Base-by-base conservation (phyloP, 2,797 vertebrate species). In the Apogon talboti region DNA sequence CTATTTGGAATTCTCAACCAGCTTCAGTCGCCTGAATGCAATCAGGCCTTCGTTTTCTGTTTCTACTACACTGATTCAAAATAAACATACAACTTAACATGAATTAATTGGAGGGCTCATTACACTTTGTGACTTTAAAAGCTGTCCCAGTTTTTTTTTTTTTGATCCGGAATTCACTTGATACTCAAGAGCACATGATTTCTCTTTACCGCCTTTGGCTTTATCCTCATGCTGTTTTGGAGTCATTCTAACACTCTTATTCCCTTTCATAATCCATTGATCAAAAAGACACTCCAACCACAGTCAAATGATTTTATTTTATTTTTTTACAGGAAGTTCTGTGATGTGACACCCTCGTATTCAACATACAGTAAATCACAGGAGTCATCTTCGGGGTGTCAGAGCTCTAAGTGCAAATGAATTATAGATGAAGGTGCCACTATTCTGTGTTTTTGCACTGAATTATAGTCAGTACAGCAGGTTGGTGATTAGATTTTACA, bases 181-280 rank as follows among this genome's bases (percentile, higher is more conserved):
- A 79, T 50, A 68, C 49, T 50, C 33, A 33, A 1, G 0, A 71
- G 55, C 75, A 52, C 43, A 61, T 62, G 56, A 70, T 65, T 81
- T 67, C 12, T 62, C 54, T 62, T 24, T 48, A 48, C 66, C 51
- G 63, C 74, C 64, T 65, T 56, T 64, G 53, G 77, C 78, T 72
- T 56, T 42, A 47, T 71, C 48, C 67, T 33, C 54, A 4, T 63
- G 65, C 63, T 77, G 61, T 68, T 82, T 56, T 56, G 43, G 58
- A 79, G 71, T 83, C 71, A 53, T 71, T 60, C 81, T 66, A 60
- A 83, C 76, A 74, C 68, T 82, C 70, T 51, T 66, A 82, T 82
- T 89, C 69, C 69, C 72, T 85, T 77, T 87, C 62, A 83, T 86
- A 81, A 63, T 64, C 60, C 64, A 42, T 67, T 83, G 72, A 91